Evolutionary conservation across 2,113 vertebrate species (phyloP), one percentile per base, ranked within the genome.

Genomic region (Petroica traversi): DNA sequence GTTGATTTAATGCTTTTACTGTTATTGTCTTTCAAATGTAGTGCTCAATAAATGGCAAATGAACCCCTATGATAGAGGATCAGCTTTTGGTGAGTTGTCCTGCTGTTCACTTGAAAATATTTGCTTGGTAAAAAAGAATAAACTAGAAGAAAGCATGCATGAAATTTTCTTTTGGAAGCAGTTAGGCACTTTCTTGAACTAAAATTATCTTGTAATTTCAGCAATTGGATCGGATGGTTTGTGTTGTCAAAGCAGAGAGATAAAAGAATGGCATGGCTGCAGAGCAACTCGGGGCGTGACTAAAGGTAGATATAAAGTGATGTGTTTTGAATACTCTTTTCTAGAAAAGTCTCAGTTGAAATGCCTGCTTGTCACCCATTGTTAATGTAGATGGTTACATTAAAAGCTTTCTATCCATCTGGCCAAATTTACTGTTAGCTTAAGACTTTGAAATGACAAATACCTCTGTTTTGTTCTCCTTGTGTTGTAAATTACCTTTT

Each of bases 11-110:
- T 34, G 9, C 4, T 91, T 66, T 93, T 87, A 94, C 33, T 88
- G 11, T 64, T 93, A 8, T 0, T 87, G 33, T 96, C 15, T 92
- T 93, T 38, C 67, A 82, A 89, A 85, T 12, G 22, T 83, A 99
- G 99, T 99, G 75, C 98, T 99, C 84, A 99, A 99, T 98, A 99
- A 98, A 89, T 99, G 99, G 99, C 99, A 99, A 76, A 99, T 99
- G 99, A 99, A 99, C 94, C 99, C 99, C 0, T 99, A 99, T 86
- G 99, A 99, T 55, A 98, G 99, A 98, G 99, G 99, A 79, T 58
- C 98, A 89, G 99, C 99, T 72, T 99, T 99, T 94, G 99, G 99
- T 99, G 97, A 99, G 99, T 98, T 89, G 20, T 81, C 8, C 6
- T 78, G 22, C 2, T 40, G 6, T 78, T 77, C 6, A 3, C 10